phyloP scores from a whole-genome alignment of 2,113 vertebrate genomes.

The Dermatemys mawii region DNA sequence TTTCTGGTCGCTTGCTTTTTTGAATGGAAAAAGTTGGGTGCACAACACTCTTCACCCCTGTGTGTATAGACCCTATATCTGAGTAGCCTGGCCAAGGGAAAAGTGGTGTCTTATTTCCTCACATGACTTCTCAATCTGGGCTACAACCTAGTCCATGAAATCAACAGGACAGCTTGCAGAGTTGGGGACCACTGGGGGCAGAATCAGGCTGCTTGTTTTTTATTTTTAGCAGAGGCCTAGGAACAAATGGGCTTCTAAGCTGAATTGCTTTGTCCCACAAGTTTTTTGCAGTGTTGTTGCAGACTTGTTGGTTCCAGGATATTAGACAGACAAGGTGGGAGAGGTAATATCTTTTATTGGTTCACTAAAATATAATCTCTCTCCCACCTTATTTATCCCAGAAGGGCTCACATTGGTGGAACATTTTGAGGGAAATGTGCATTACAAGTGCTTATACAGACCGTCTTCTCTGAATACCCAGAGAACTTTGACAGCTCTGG shows the following conservation, averaged over 20 bases:
- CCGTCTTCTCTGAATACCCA: neutral
- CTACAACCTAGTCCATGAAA: neutral
- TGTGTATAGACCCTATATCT: neutral
- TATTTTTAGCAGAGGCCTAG: neutral
- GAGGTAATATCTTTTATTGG: no score
- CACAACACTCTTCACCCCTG: neutral
- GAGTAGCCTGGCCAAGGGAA: neutral
- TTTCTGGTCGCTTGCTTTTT: neutral
- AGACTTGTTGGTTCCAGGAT: neutral
- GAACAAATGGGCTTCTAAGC: neutral
- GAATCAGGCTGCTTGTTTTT: neutral
- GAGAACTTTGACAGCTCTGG: neutral
- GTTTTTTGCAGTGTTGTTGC: neutral
- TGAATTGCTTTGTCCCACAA: neutral
- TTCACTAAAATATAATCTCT: no score
- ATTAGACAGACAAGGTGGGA: neutral
- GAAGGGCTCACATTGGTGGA: neutral
- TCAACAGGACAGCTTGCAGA: neutral
- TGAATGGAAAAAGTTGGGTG: neutral
- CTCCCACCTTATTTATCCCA: neutral
- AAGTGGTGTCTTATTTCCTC: neutral
- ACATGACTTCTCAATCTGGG: neutral
- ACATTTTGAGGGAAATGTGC: neutral
- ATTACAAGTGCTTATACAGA: constrained; percentile 2
- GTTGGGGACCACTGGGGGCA: neutral